Percentiles rank a stretch among this genome's conserved stretches.
These are phyloP conservation scores for Prunella strophiata DNA, from an alignment of 2,797 vertebrate genomes.

Conservation along the genomic window DNA sequence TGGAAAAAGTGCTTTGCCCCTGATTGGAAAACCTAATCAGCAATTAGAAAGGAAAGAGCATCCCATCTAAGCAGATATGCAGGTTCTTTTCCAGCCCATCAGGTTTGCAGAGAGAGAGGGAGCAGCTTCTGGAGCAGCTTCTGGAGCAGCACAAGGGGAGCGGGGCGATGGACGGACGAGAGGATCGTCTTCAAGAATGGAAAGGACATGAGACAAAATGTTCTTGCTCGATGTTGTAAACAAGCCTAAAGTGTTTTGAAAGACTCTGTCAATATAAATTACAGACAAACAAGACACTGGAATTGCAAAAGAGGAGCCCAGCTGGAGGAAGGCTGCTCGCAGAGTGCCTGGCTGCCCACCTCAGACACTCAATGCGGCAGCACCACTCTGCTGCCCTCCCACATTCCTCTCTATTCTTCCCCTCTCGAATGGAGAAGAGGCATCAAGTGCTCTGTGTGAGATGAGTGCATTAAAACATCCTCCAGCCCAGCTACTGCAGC, in stretches of 20 bases:
- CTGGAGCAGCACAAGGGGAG: background rate
- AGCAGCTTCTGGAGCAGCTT: background rate
- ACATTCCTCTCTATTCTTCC: conserved; percentile 39
- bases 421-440: background rate
- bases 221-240: conserved; percentile 73
- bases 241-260: conserved; percentile 74
- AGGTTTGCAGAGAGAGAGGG: background rate
- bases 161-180: background rate
- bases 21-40: background rate
- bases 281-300: conserved; percentile 33
- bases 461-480: background rate
- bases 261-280: conserved; percentile 69
- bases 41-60: background rate
- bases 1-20: background rate
- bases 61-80: background rate
- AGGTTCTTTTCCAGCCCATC: background rate
- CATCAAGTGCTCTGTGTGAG: background rate
- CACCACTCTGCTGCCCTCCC: background rate
- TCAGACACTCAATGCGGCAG: background rate
- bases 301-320: conserved; percentile 63
- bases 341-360: conserved; percentile 9
- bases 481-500: background rate
- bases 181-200: conserved; percentile 52
- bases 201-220: conserved; percentile 70
- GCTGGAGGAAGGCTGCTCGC: conserved; percentile 42